A percentile compares a stretch with the other conserved stretches of the same genome.
These are phyloP conservation scores for Myxocyprinus asiaticus DNA, from an alignment of 2,113 vertebrate genomes.

Conservation along the genomic window DNA sequence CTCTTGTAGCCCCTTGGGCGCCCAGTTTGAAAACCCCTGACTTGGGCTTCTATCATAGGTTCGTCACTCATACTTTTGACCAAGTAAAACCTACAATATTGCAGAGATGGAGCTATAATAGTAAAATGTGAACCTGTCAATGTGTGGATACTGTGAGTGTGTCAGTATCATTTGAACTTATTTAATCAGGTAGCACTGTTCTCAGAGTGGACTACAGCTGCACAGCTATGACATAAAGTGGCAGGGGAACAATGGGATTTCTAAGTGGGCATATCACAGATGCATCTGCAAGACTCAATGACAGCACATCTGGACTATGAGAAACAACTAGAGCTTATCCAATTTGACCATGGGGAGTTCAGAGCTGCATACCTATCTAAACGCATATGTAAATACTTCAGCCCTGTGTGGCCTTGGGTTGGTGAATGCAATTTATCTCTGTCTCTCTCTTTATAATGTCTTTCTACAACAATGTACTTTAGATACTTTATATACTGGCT, in stretches of 20 bases:
- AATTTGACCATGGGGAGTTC: background rate
- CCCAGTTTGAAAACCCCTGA: no score
- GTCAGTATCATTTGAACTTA: no score
- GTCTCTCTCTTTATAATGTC: constrained; percentile 21
- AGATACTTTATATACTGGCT: no score
- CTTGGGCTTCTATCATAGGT: no score
- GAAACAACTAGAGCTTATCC: constrained; percentile 31
- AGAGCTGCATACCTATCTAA: background rate
- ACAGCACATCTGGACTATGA: constrained; percentile 8
- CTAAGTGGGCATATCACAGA: background rate
- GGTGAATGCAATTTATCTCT: constrained; percentile 28
- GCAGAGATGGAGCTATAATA: no score
- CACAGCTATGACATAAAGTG: constrained; percentile 1
- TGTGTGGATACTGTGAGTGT: no score
- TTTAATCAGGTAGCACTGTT: no score
- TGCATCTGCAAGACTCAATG: constrained; percentile 10
- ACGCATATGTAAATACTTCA: constrained; percentile 1
- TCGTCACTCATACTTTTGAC: no score
- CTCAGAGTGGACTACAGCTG: no score
- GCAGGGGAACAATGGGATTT: background rate
- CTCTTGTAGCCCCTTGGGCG: no score
- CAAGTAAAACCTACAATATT: no score
- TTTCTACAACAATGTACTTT: constrained; percentile 9
- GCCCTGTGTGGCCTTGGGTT: constrained; percentile 15
- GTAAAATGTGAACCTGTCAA: no score